Base-by-base conservation (phyloP, 2,113 vertebrate genomes). In the Synchiropus splendidus region DNA sequence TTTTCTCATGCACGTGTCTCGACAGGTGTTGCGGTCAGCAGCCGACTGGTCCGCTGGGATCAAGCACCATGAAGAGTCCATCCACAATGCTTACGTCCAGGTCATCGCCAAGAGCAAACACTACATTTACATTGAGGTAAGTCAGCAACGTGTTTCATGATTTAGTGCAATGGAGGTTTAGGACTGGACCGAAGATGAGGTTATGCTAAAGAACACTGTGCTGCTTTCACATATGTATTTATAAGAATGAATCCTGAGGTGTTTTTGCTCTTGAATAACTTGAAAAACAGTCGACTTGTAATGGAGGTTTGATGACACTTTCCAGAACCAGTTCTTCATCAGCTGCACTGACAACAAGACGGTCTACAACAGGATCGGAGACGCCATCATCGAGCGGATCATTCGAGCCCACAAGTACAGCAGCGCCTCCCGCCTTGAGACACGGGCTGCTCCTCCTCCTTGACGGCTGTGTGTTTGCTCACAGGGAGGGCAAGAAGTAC, bases 301-400 rank as follows among this genome's bases (percentile, higher is more conserved):
- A n/a, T n/a, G n/a, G n/a, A n/a, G n/a, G n/a, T n/a, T n/a, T n/a
- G n/a, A n/a, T n/a, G n/a, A n/a, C 31, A 12, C 17, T 6, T 6
- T 44, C 55, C 62, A 99, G 95, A 99, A 99, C 80, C 95, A 99
- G 78, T 99, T 99, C 75, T 96, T 99, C 63, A 96, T 99, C 75
- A 98, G 93, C 67, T 99, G 95, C 10, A 83, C 94, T 1, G 92
- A 97, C 77, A 90, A 89, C 79, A 89, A 79, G 64, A 83, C 73
- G 6, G 92, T 99, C 37, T 91, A 87, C 77, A 99, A 99, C 82
- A 92, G 85, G 82, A 84, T 99, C 0, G 95, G 95, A 0, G 89
- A 99, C 16, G 83, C 93, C 1, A 94, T 99, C 54, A 89, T 90
- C 11, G 86, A 85, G 53, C 85, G 92, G 62, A 95, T 99, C 72